These are phyloP conservation scores for Hirudinaria manillensis DNA, from an alignment of 2,888 invertebrate species.

Conservation along the genomic window DNA sequence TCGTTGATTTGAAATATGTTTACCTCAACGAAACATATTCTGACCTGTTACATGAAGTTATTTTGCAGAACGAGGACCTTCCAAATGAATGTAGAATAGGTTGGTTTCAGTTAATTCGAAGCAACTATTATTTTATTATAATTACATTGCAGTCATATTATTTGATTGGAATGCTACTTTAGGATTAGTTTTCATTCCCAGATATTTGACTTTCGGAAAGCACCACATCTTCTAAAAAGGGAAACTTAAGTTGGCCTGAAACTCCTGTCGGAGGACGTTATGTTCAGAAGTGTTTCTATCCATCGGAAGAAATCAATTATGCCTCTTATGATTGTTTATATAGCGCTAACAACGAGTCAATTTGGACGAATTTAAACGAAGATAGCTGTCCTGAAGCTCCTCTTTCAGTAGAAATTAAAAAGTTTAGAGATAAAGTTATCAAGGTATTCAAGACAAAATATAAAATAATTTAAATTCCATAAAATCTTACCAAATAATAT, in stretches of 20 bases:
- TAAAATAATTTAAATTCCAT: too few relatives aligned
- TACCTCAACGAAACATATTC: neutral
- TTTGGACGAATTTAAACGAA: neutral
- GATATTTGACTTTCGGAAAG: neutral
- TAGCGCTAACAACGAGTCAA: neutral
- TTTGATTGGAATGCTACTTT: too few relatives aligned
- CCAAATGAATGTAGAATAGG: constrained; percentile 14
- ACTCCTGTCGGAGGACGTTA: constrained; percentile 11
- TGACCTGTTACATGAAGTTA: neutral
- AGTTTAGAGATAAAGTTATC: neutral
- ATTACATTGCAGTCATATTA: too few relatives aligned
- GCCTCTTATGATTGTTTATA: constrained; percentile 17
- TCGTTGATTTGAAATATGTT: neutral
- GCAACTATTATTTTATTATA: too few relatives aligned
- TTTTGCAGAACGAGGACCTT: neutral
- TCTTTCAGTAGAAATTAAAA: neutral
- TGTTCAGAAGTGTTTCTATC: neutral
- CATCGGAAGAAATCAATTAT: neutral
- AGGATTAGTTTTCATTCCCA: neutral
- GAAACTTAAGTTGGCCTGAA: constrained; percentile 12
- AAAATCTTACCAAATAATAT: too few relatives aligned
- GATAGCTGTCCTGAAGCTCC: constrained; percentile 10
- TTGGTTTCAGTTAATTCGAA: too few relatives aligned
- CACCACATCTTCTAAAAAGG: constrained; percentile 3
- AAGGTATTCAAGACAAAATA: too few relatives aligned